phyloP scores from a whole-genome alignment of 2,797 vertebrate genomes.

The Spinibarbus caldwelli region DNA sequence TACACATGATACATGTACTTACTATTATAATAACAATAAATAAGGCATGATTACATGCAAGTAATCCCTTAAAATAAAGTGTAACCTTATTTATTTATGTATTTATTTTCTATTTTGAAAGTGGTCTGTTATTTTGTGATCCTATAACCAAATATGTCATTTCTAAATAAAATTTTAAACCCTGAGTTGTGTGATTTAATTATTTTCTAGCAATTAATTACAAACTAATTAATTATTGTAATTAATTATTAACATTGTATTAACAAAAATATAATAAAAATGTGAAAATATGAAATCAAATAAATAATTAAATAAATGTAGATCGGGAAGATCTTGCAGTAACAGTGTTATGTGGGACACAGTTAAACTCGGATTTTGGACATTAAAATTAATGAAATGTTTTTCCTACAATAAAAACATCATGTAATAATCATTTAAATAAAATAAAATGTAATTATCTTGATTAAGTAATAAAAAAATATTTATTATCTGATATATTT shows the following conservation, averaged over 20 bases:
- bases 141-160: not conserved
- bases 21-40: not conserved
- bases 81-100: not conserved
- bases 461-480: not conserved
- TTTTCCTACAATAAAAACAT: not conserved
- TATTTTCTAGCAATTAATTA: not conserved
- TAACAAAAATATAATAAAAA: not conserved
- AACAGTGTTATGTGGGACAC: not conserved
- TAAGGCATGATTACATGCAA: not conserved
- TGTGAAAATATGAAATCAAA: not conserved
- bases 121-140: not conserved
- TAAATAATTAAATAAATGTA: not conserved
- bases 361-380: not conserved
- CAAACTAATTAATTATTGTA: not conserved
- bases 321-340: not conserved
- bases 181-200: not conserved
- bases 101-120: not conserved
- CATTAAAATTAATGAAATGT: not conserved
- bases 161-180: not conserved
- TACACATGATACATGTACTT: not conserved
- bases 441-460: not conserved
- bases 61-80: not conserved
- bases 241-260: not conserved
- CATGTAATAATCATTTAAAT: no score
- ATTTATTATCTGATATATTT: not conserved